phyloP scores from a whole-genome alignment of 2,797 vertebrate genomes.

The Gymnocypris eckloni region DNA sequence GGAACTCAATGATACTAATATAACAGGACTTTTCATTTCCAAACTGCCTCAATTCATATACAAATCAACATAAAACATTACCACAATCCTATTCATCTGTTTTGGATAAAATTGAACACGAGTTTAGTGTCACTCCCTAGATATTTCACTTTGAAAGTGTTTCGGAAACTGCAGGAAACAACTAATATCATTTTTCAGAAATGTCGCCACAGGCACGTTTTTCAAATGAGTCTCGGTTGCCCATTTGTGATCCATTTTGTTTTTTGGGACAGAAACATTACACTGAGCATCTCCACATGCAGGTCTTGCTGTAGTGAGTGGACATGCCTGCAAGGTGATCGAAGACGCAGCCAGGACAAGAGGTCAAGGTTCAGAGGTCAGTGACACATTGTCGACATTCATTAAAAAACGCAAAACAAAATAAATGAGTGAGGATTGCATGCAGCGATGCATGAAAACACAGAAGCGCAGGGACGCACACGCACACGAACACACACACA shows the following conservation, averaged over 20 bases:
- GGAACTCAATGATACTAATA: neutral
- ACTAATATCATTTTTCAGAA: neutral
- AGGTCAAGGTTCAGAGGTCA: conserved; percentile 29
- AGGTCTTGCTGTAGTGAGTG: conserved; percentile 27
- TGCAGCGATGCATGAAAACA: conserved; percentile 55
- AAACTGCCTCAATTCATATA: neutral
- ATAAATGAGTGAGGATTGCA: conserved; percentile 44
- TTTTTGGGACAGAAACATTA: conserved; percentile 30
- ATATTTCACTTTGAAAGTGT: neutral
- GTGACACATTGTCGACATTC: conserved; percentile 15
- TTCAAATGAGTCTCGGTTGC: conserved; percentile 1
- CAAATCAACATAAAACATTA: neutral
- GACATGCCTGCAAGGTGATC: conserved; percentile 51
- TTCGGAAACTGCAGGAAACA: neutral
- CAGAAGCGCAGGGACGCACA: conserved; percentile 57
- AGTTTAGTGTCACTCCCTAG: neutral
- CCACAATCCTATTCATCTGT: neutral
- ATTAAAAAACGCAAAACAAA: conserved; percentile 46
- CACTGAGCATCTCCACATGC: conserved; percentile 38
- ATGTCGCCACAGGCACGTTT: neutral
- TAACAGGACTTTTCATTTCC: neutral
- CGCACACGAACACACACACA: conserved; percentile 6
- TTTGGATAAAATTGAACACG: neutral
- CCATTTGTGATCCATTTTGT: neutral
- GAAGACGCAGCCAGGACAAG: conserved; percentile 28